phyloP scores from a whole-genome alignment of 2,113 vertebrate genomes.

The Podiceps cristatus region DNA sequence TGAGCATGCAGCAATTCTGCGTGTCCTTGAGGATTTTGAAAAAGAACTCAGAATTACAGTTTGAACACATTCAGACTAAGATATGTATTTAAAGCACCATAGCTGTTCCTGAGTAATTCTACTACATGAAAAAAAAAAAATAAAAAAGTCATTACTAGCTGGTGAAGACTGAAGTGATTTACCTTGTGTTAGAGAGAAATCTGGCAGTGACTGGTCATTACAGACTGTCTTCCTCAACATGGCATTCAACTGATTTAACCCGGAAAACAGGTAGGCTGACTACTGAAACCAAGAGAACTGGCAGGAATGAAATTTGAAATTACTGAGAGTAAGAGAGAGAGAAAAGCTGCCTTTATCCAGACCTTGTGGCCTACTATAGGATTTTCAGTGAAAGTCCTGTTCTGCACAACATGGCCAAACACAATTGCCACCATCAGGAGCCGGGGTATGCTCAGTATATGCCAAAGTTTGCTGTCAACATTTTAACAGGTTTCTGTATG shows the following conservation, averaged over 20 bases:
- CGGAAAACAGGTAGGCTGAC: neutral
- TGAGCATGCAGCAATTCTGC: neutral
- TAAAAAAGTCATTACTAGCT: neutral
- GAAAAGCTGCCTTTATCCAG: neutral
- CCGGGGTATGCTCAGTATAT: neutral
- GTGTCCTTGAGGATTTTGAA: neutral
- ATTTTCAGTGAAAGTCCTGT: neutral
- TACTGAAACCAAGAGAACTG: neutral
- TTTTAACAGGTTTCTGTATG: neutral
- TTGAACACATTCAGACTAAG: neutral
- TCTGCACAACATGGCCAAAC: neutral
- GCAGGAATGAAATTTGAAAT: neutral
- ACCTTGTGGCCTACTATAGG: neutral
- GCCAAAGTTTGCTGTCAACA: neutral
- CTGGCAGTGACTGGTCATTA: neutral
- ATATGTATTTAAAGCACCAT: neutral
- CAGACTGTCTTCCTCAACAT: neutral
- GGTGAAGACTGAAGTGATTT: neutral
- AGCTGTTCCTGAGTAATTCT: neutral
- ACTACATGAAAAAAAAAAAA: neutral
- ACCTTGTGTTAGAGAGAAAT: neutral
- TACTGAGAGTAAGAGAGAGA: neutral
- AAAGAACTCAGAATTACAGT: neutral
- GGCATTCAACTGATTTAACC: neutral
- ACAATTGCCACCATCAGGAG: fast-evolving